Base-by-base conservation (phyloP, 1,140 invertebrate genomes). In the Rhagoletis pomonella region DNA sequence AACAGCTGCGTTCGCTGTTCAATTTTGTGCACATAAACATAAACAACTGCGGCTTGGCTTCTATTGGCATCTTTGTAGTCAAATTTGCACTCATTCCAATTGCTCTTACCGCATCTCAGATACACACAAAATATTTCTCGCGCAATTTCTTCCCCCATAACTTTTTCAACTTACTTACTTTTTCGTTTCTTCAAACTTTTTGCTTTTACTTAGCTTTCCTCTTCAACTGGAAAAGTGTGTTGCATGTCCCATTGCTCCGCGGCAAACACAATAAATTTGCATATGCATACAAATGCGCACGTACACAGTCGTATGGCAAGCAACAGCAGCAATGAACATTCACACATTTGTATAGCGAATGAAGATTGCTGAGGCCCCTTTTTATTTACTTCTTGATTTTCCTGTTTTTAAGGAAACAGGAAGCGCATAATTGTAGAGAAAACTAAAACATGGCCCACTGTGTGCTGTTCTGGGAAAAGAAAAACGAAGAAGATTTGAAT, bases 331-430 rank as follows among this genome's bases (percentile, higher is more conserved):
- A 6, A 81, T 0, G 2, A 55, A 55, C 73, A 77, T n/a, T 67
- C 42, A 67, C 65, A 67, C 39, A 42, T 67, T n/a, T 69, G 29
- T n/a, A 19, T 73, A 42, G 42, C 44, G 2, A 39, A 73, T 62
- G 4, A 4, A 62, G 17, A 12, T 3, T 0, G 7, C 10, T 7
- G 60, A 17, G 10, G 1, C 60, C 60, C 1, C 60, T 62, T 47
- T 47, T 47, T 55, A 29, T 81, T 81, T 81, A 55, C 73, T 19
- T 81, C 19, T 81, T 17, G 5, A 14, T 42, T 14, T 81, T 81
- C 47, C 73, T 81, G 73, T 81, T 81, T 81, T 81, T 19, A 42
- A 81, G 73, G 73, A 81, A 81, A 55, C 73, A n/a, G 73, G 73
- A 55, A 81, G 47, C 1, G 5, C 47, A 29, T 81, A 81, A 81